phyloP scores from a whole-genome alignment of 2,888 invertebrate genomes.

The Nyleta sp. region DNA sequence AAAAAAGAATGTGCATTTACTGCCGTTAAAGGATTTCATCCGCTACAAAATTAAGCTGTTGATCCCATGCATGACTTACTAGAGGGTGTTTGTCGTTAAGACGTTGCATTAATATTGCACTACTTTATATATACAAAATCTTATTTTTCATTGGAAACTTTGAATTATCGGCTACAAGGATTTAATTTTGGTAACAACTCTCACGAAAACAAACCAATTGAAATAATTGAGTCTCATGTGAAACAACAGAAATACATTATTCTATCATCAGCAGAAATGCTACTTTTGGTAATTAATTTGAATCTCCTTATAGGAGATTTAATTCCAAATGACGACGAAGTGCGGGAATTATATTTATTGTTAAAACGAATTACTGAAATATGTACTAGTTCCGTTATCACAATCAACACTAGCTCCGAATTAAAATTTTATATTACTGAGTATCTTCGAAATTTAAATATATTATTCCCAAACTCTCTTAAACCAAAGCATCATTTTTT shows the following conservation, averaged over 20 bases:
- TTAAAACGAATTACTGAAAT: slow-evolving; percentile 17
- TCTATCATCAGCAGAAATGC: slow-evolving; percentile 68
- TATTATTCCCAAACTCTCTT: background rate
- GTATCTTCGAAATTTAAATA: slow-evolving; percentile 1
- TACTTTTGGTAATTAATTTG: slow-evolving; percentile 51
- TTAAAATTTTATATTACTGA: slow-evolving; percentile 8
- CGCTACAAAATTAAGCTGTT: slow-evolving; percentile 16
- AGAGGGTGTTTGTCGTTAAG: slow-evolving; percentile 37
- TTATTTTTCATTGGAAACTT: slow-evolving; percentile 34
- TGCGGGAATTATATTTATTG: slow-evolving; percentile 53
- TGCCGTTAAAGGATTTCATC: slow-evolving; percentile 34
- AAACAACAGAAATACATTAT: slow-evolving; percentile 45
- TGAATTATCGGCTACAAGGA: slow-evolving; percentile 27
- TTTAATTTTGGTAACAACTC: background rate
- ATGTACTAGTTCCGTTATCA: slow-evolving; percentile 4
- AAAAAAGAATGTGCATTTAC: slow-evolving; percentile 39
- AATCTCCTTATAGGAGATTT: slow-evolving; percentile 63
- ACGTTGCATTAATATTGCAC: slow-evolving; percentile 19
- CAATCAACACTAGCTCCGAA: background rate
- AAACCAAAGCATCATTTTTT: slow-evolving; percentile 68
- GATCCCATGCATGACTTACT: slow-evolving; percentile 51
- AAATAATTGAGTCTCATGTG: slow-evolving; percentile 31
- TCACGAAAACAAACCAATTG: slow-evolving; percentile 33
- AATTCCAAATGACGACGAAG: slow-evolving; percentile 49
- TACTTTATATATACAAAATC: slow-evolving; percentile 37